Evolutionary conservation across 2,888 invertebrate genomes (phyloP).

Genomic region (Sussaba pulchella): DNA sequence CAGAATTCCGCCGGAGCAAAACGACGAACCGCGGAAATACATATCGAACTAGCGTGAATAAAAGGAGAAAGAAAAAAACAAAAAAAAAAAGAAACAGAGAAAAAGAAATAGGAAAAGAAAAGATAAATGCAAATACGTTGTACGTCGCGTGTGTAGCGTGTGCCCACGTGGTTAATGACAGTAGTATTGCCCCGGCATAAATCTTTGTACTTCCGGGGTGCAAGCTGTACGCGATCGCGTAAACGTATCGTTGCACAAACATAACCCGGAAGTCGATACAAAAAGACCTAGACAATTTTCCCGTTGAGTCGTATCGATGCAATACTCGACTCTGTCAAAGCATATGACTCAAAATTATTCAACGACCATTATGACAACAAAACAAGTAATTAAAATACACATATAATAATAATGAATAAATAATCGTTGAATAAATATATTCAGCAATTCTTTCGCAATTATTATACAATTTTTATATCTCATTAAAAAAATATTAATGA

Average conservation of each 20-base stretch:
- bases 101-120: no score
- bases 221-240: slow-evolving; percentile 22
- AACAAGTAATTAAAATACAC: no score
- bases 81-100: no score
- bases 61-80: no score
- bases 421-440: no score
- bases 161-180: slow-evolving; percentile 42
- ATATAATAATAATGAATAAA: no score
- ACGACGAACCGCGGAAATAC: slow-evolving; percentile 53
- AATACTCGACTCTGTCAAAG: not conserved
- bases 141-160: slow-evolving; percentile 57
- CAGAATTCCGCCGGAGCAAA: slow-evolving; percentile 29
- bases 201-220: slow-evolving; percentile 52
- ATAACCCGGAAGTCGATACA: slow-evolving; percentile 43
- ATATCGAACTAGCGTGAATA: slow-evolving; percentile 49
- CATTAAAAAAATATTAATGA: no score
- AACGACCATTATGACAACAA: no score
- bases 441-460: no score
- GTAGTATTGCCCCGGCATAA: not conserved
- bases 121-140: not conserved
- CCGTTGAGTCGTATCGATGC: slow-evolving; percentile 22
- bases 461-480: no score
- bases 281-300: slow-evolving; percentile 19
- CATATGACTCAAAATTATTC: not conserved
- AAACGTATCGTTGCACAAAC: not conserved